These are phyloP conservation scores for Somateria mollissima DNA, from an alignment of 2,797 vertebrate species.

Conservation along the genomic window DNA sequence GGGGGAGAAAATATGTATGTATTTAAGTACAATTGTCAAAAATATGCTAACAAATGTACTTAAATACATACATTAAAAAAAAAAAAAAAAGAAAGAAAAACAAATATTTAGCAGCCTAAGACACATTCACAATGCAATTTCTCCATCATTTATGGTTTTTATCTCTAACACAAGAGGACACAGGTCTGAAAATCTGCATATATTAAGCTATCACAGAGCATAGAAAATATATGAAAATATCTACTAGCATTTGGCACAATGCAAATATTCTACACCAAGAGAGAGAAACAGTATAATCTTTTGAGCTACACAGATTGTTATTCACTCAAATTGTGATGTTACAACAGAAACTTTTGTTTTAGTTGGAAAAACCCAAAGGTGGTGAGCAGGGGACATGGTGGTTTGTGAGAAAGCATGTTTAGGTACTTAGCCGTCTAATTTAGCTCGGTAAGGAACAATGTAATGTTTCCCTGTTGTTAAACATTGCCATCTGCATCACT, in stretches of 20 bases:
- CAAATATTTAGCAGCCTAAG: not conserved
- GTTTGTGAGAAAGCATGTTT: not conserved
- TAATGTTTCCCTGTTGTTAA: constrained; percentile 66
- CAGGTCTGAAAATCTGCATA: not conserved
- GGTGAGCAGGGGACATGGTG: not conserved
- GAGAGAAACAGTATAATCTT: constrained; percentile 19
- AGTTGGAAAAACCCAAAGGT: constrained; percentile 1
- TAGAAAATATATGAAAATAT: constrained; percentile 41
- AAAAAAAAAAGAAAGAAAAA: not conserved
- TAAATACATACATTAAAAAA: constrained; percentile 43
- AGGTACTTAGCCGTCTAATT: constrained; percentile 57
- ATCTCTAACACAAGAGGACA: not conserved
- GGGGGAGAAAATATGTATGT: too few relatives aligned
- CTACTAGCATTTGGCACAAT: constrained; percentile 62
- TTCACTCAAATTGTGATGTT: not conserved
- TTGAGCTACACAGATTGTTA: constrained; percentile 3
- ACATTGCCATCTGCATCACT: constrained; percentile 65
- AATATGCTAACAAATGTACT: not conserved
- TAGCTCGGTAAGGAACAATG: constrained; percentile 57
- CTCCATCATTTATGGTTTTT: not conserved
- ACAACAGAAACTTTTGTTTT: constrained; percentile 28
- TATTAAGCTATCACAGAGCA: constrained; percentile 36
- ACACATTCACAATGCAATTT: constrained; percentile 1
- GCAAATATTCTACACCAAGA: constrained; percentile 17
- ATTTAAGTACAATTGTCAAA: not conserved